Evolutionary conservation across 1,140 invertebrate species (phyloP), one percentile per base, ranked within the genome.

Genomic region (Bombus ignitus): DNA sequence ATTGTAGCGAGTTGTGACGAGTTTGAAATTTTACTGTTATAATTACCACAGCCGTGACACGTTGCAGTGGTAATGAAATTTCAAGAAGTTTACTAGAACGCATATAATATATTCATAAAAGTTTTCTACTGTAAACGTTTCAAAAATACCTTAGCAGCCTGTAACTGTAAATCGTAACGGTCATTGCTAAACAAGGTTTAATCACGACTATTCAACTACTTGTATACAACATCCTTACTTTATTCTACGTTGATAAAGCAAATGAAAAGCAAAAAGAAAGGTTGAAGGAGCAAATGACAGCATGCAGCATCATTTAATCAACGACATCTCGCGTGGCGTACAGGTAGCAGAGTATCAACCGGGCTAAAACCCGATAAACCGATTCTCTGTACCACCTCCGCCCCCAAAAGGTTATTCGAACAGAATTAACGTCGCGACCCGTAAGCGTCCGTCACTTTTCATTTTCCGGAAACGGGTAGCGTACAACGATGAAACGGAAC

Each of bases 401-500:
- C 25, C 25, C 0, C 22, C 15, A 25, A 57, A 83, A 83, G 74
- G 82, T 83, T 65, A 78, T 44, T 12, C 18, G 13, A 59, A 47
- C 12, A 57, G 28, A 78, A 78, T 78, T 78, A 78, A 83, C 78
- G 37, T 47, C 15, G 44, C 12, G 42, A 83, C 25, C 81, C 72
- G 18, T 44, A 28, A 28, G 22, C 74, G 18, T 22, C 2, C 28
- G 39, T 47, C 77, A 79, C 35, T 47, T 70, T 83, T 78, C 75
- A 35, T 77, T 66, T 37, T 71, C 39, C 68, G 73, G 62, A 53
- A 47, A 10, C 73, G 47, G n/a, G 18, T 6, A 53, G 18, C 47
- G 25, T 39, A 37, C 35, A 47, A 10, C 1, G 44, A 25, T 18
- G 62, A 47, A 68, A 79, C 68, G 73, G 44, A 53, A 47, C 15